Evolutionary conservation across 2,797 vertebrate species (phyloP).

Genomic region (Babyrousa celebensis): DNA sequence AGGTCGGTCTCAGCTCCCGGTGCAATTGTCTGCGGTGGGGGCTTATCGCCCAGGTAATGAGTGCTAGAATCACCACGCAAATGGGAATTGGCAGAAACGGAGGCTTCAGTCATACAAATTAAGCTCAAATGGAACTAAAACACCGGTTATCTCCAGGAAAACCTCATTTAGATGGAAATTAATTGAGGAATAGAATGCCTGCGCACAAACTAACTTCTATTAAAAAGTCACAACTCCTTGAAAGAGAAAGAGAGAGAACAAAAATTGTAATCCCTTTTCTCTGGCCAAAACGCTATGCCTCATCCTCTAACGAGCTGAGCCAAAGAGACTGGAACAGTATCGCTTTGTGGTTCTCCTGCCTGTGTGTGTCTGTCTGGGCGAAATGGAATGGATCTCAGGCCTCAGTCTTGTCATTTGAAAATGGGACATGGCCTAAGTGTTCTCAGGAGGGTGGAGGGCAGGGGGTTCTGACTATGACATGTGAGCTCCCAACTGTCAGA

Average conservation of each 20-base stretch:
- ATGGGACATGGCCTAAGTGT: background rate
- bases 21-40: background rate
- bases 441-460: background rate
- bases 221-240: slow-evolving; percentile 76
- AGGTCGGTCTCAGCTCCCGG: background rate
- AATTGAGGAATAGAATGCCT: slow-evolving; percentile 78
- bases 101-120: slow-evolving; percentile 80
- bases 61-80: slow-evolving; percentile 23
- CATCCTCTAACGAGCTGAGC: background rate
- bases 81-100: slow-evolving; percentile 69
- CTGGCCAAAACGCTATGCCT: slow-evolving; percentile 7
- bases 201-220: slow-evolving; percentile 75
- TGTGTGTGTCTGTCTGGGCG: background rate
- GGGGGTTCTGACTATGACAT: background rate
- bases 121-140: slow-evolving; percentile 78
- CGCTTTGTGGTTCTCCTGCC: background rate
- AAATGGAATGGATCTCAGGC: background rate
- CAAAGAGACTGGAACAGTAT: background rate
- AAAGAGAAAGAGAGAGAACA: background rate
- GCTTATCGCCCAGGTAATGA: slow-evolving; percentile 65
- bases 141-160: slow-evolving; percentile 77
- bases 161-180: slow-evolving; percentile 85
- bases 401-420: slow-evolving; percentile 45
- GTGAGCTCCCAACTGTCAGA: background rate
- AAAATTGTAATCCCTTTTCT: slow-evolving; percentile 51